Evolutionary conservation across 1,140 invertebrate species (phyloP).

Genomic region (Carposina sasakii): DNA sequence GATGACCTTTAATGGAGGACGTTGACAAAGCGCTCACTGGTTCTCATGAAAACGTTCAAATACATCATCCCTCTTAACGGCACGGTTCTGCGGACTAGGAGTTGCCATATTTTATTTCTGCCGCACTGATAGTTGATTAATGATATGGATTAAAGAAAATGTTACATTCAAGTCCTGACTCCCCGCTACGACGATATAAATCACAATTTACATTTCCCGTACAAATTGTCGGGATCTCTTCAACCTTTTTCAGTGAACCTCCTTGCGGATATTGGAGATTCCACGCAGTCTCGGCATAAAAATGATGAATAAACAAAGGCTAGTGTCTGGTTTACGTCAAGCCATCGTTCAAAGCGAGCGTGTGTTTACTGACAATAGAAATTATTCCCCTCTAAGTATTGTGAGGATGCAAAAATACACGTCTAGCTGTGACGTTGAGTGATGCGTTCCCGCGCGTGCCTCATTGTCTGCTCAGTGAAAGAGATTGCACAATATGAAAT

Average conservation of each 20-base stretch:
- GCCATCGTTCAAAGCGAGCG: slow-evolving; percentile 39
- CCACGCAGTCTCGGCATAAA: not conserved
- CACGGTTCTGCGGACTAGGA: slow-evolving; percentile 53
- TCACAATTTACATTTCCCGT: not conserved
- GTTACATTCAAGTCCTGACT: slow-evolving; percentile 12
- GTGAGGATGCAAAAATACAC: slow-evolving; percentile 61
- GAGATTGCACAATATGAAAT: slow-evolving; percentile 69
- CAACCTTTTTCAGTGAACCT: not conserved
- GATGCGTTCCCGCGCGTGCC: slow-evolving; percentile 55
- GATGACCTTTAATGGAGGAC: slow-evolving; percentile 63
- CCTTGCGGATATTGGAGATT: not conserved
- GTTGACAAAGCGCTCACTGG: slow-evolving; percentile 65
- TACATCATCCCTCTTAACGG: slow-evolving; percentile 65
- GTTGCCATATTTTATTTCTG: slow-evolving; percentile 69
- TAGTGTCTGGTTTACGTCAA: slow-evolving; percentile 18
- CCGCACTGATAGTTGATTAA: slow-evolving; percentile 61
- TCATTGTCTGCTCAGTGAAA: slow-evolving; percentile 60
- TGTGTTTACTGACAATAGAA: slow-evolving; percentile 56
- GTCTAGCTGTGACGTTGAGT: slow-evolving; percentile 62
- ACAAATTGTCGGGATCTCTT: not conserved
- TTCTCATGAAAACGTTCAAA: slow-evolving; percentile 68
- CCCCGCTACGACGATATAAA: slow-evolving; percentile 4
- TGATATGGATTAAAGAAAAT: slow-evolving; percentile 37
- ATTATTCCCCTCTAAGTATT: slow-evolving; percentile 64
- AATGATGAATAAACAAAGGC: slow-evolving; percentile 26